These are phyloP conservation scores for Naja naja DNA, from an alignment of 2,113 vertebrate species.

Conservation along the genomic window DNA sequence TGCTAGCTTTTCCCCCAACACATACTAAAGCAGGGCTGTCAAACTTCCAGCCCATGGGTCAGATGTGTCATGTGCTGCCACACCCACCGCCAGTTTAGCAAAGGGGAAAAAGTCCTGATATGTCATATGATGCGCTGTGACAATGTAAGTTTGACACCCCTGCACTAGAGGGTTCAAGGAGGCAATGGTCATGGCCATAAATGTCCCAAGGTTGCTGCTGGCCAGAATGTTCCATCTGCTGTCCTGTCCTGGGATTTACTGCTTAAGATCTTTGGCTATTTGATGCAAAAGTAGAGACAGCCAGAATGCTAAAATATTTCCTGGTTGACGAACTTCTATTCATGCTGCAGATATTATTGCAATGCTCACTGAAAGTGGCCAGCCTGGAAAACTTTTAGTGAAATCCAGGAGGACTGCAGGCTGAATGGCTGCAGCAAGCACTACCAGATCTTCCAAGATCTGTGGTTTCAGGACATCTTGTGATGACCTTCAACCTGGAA, in stretches of 20 bases:
- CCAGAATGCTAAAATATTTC: not conserved
- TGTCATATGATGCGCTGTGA: too few relatives aligned
- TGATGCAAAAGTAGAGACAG: not conserved
- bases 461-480: not conserved
- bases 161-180: not conserved
- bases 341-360: not conserved
- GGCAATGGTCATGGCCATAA: not conserved
- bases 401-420: not conserved
- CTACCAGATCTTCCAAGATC: not conserved
- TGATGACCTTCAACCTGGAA: not conserved
- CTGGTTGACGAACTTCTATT: not conserved
- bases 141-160: too few relatives aligned
- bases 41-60: too few relatives aligned
- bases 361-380: not conserved
- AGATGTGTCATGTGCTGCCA: too few relatives aligned
- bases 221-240: not conserved
- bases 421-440: not conserved
- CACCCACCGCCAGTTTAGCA: too few relatives aligned
- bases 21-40: not conserved
- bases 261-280: not conserved
- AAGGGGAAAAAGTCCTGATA: too few relatives aligned
- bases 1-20: not conserved
- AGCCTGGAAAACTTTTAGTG: not conserved
- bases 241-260: not conserved
- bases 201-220: not conserved